Evolutionary conservation across 2,797 vertebrate genomes (phyloP), one percentile per base, ranked within the genome.

Genomic region (Amazona ochrocephala): DNA sequence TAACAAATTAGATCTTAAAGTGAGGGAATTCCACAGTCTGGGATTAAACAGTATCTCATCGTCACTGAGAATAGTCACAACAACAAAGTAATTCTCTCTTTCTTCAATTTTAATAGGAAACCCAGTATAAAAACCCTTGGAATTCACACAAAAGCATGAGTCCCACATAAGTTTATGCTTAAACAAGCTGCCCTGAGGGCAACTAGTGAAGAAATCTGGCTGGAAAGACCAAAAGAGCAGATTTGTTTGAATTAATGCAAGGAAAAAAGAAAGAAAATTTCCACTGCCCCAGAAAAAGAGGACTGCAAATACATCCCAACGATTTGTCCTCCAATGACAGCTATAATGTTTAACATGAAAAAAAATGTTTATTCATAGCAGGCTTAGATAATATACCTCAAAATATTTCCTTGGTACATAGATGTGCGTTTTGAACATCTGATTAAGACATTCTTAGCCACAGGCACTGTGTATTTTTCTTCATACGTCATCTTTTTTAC

Each of bases 151-250:
- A 91, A 88, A 20, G 7, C 64, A 48, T 7, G 26, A 95, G 41
- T 23, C 39, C 61, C 50, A 48, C 56, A 15, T 56, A 48, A 82
- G 4, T 58, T 93, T 89, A 85, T 89, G 81, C 88, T 87, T 79
- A 84, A 94, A 92, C 76, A 90, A 84, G 12, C 32, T 73, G 66
- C 84, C 93, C 92, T 45, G 86, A 83, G 90, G 95, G 93, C 86
- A 93, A 14, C 81, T n/a, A 42, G 84, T 93, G 92, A 93, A 89
- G 12, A 70, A 77, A 96, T 94, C 68, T 77, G 65, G 26, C 60
- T 79, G 82, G 93, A 94, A 95, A 92, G 92, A 87, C 88, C 84
- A 83, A 92, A 92, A 93, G 72, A 82, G 81, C 80, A 84, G 72
- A 92, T 87, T 89, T 80, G 44, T 73, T 67, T 79, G 86, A 90